phyloP scores from a whole-genome alignment of 2,888 invertebrate species.

The Sesamia inferens region DNA sequence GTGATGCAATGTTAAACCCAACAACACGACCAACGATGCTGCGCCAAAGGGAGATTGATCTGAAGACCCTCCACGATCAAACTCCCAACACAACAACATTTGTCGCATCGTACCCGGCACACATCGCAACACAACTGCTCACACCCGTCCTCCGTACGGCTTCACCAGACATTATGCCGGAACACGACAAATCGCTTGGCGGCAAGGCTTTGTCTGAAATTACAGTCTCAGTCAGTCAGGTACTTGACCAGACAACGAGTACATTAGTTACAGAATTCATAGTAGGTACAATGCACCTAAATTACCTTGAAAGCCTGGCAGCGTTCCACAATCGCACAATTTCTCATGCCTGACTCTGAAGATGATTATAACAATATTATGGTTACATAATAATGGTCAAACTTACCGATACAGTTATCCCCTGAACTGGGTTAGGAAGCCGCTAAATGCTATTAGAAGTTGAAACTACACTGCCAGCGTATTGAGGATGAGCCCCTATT shows the following conservation, averaged over 20 bases:
- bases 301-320: conserved; percentile 58
- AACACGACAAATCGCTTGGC: too few relatives aligned
- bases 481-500: conserved; percentile 34
- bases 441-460: conserved; percentile 41
- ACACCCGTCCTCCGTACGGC: too few relatives aligned
- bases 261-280: conserved; percentile 43
- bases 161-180: too few relatives aligned
- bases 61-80: too few relatives aligned
- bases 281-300: conserved; percentile 60
- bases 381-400: conserved; percentile 55
- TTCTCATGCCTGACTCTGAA: conserved; percentile 40
- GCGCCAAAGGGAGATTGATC: too few relatives aligned
- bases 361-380: conserved; percentile 46
- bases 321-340: conserved; percentile 54
- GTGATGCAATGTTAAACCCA: too few relatives aligned
- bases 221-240: not conserved
- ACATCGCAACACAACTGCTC: too few relatives aligned
- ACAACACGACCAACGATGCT: too few relatives aligned
- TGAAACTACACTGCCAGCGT: conserved; percentile 11
- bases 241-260: conserved; percentile 20
- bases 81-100: too few relatives aligned
- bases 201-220: not conserved
- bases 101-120: too few relatives aligned
- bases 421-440: conserved; percentile 57
- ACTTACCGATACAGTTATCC: conserved; percentile 46